Conservation (phyloP, 2,113 vertebrate genomes). For the Macroglossus sobrinus region DNA sequence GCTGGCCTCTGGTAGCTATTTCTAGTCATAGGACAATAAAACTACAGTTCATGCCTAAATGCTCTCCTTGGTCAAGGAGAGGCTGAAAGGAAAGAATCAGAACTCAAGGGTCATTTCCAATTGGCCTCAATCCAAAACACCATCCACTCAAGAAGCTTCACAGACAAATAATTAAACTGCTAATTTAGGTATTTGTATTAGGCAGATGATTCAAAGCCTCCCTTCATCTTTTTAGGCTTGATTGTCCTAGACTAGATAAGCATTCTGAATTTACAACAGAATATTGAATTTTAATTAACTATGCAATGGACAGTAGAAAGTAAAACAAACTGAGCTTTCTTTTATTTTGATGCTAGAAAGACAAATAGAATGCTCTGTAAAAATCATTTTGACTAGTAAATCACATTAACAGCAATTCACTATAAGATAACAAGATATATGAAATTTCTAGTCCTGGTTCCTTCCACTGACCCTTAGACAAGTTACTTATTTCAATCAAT, state of each 20-base stretch:
- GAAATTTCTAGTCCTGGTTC: not conserved
- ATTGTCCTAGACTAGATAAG: constrained; percentile 11
- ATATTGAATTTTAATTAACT: not conserved
- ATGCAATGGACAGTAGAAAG: not conserved
- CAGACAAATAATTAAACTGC: constrained; percentile 2
- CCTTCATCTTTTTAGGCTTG: not conserved
- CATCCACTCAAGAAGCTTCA: not conserved
- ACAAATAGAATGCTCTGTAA: not conserved
- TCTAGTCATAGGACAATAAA: constrained; percentile 60
- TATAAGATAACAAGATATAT: not conserved
- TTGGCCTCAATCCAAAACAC: constrained; percentile 24
- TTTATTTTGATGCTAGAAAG: constrained; percentile 24
- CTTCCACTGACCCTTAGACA: not conserved
- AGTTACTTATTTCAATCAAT: not conserved
- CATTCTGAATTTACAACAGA: not conserved
- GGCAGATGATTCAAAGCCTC: not conserved
- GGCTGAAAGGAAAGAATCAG: constrained; percentile 35
- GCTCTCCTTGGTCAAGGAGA: constrained; percentile 66
- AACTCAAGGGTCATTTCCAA: constrained; percentile 45
- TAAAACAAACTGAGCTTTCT: not conserved
- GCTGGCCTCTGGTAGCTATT: constrained; percentile 56
- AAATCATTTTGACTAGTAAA: not conserved
- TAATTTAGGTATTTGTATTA: constrained; percentile 19
- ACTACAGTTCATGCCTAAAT: constrained; percentile 37
- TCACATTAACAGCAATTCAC: not conserved